These are phyloP conservation scores for Drosophila mimetica DNA, from an alignment of 2,888 invertebrate genomes.

Conservation along the genomic window DNA sequence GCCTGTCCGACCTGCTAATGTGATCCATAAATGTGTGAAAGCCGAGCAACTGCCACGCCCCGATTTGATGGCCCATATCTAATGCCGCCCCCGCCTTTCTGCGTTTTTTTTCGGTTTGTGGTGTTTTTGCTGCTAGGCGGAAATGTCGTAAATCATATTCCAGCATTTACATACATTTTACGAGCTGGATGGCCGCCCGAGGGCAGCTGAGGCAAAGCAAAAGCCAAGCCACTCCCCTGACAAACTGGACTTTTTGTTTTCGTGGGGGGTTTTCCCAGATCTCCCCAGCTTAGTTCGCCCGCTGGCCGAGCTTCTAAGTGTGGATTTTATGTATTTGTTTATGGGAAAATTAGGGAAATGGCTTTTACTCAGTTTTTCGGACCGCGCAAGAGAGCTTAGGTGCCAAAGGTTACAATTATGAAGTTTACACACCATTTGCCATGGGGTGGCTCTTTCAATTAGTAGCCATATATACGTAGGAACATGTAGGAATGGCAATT, in stretches of 20 bases:
- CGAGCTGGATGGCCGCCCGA: constrained; percentile 52
- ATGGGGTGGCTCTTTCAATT: constrained; percentile 39
- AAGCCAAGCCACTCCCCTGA: constrained; percentile 36
- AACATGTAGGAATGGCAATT: constrained; percentile 54
- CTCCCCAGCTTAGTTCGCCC: constrained; percentile 18
- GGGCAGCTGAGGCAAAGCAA: constrained; percentile 28
- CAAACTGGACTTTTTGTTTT: constrained; percentile 9
- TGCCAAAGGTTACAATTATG: constrained; percentile 81
- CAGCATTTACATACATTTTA: constrained; percentile 80
- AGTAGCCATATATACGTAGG: constrained; percentile 7
- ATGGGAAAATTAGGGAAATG: constrained; percentile 82
- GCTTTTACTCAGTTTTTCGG: constrained; percentile 69
- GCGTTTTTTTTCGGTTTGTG: constrained; percentile 3
- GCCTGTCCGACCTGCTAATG: constrained; percentile 58
- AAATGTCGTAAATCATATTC: constrained; percentile 78
- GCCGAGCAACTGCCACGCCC: constrained; percentile 59
- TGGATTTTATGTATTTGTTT: constrained; percentile 82
- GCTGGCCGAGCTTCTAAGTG: constrained; percentile 72
- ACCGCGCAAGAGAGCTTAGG: constrained; percentile 43
- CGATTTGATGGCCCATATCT: constrained; percentile 22
- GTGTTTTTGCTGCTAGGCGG: constrained; percentile 44
- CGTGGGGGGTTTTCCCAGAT: constrained; percentile 19
- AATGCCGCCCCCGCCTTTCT: constrained; percentile 20
- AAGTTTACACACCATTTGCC: constrained; percentile 78
- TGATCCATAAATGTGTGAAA: constrained; percentile 77